Percentiles rank a stretch among this genome's conserved stretches.
Conservation (phyloP, 2,797 vertebrate species). For the Enteromius thamalakanensis region DNA sequence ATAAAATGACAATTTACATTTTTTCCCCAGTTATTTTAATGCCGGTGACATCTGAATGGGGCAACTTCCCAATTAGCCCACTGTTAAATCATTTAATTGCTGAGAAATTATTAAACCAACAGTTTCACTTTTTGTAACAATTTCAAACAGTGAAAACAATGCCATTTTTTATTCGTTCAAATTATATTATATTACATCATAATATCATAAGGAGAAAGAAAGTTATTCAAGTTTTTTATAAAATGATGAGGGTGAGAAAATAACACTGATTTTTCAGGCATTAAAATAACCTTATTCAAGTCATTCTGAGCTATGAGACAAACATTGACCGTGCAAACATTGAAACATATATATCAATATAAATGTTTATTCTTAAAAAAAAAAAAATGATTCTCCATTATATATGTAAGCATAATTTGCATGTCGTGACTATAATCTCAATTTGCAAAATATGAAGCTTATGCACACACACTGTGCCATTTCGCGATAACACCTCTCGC, state of each 20-base stretch:
- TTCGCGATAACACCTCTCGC: constrained; percentile 16
- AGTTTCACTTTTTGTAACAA: background rate
- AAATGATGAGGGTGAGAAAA: background rate
- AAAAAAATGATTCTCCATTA: background rate
- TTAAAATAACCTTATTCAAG: background rate
- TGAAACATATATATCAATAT: background rate
- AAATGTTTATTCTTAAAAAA: background rate
- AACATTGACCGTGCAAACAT: background rate
- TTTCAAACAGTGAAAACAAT: background rate
- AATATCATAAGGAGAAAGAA: background rate
- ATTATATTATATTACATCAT: too few species aligned
- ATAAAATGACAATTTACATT: background rate
- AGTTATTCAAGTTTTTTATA: background rate
- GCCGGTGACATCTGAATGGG: background rate
- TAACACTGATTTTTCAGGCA: background rate
- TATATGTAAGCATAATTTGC: background rate
- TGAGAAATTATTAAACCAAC: background rate
- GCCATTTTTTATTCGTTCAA: background rate
- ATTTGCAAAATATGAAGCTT: background rate
- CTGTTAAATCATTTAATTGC: background rate
- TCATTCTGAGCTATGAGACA: background rate
- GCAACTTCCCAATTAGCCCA: background rate
- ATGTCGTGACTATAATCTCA: constrained; percentile 3
- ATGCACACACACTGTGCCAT: constrained; percentile 14
- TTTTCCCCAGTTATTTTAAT: background rate